These are phyloP conservation scores for Notarius quadriscutis DNA, from an alignment of 2,113 vertebrate species.

Conservation along the genomic window DNA sequence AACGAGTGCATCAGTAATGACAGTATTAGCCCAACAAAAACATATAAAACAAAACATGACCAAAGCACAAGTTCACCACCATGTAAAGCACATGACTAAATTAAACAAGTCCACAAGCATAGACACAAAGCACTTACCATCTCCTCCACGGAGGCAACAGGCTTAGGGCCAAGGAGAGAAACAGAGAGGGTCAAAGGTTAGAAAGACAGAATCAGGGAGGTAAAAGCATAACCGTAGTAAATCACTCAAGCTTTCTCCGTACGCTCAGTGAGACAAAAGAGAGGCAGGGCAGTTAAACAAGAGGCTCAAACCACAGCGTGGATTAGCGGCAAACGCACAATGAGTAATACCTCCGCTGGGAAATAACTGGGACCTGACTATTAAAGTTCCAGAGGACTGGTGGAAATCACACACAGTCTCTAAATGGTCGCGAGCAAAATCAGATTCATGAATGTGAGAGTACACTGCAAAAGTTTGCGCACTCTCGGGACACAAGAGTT, in stretches of 20 bases:
- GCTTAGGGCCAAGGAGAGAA: slow-evolving; percentile 84
- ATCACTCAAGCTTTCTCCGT: not conserved
- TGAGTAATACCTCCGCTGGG: too few relatives aligned
- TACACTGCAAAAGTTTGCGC: not conserved
- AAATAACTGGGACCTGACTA: not conserved
- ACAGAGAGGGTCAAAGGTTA: slow-evolving; percentile 66
- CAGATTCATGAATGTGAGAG: not conserved
- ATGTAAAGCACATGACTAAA: not conserved
- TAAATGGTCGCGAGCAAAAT: not conserved
- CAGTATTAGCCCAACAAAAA: not conserved
- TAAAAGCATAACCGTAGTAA: slow-evolving; percentile 31
- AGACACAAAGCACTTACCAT: slow-evolving; percentile 84
- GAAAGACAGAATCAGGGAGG: slow-evolving; percentile 35
- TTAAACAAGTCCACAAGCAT: slow-evolving; percentile 4
- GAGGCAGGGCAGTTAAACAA: not conserved
- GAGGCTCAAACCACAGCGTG: not conserved
- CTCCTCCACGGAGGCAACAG: slow-evolving; percentile 84
- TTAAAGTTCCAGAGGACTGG: not conserved
- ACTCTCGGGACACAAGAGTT: not conserved
- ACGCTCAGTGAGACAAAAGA: not conserved
- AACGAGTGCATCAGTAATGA: not conserved
- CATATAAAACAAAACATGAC: not conserved
- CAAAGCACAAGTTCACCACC: not conserved
- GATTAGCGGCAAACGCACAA: not conserved
- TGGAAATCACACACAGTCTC: not conserved